Conservation (phyloP, 1,140 invertebrate species). For the Listronotus bonariensis region DNA sequence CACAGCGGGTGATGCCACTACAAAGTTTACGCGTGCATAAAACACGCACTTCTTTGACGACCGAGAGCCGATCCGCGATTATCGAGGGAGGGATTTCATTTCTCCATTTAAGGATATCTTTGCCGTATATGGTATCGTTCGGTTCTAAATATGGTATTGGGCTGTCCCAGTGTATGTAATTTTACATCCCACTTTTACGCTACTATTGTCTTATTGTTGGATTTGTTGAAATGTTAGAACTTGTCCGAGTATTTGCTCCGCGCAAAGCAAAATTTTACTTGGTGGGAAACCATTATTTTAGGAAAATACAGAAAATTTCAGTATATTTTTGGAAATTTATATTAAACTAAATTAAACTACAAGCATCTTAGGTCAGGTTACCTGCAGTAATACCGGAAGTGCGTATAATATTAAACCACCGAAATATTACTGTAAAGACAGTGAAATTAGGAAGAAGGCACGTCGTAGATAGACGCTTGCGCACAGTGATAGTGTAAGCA, state of each 20-base stretch:
- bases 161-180: constrained; percentile 61
- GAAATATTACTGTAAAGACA: neutral
- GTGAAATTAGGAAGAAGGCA: constrained; percentile 25
- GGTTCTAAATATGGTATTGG: constrained; percentile 76
- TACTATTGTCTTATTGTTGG: constrained; percentile 25
- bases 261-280: constrained; percentile 13
- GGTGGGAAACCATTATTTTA: constrained; percentile 1
- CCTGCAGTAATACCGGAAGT: constrained; percentile 40
- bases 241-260: neutral
- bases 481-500: constrained; percentile 46
- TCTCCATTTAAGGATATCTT: constrained; percentile 73
- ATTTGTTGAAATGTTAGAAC: constrained; percentile 4
- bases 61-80: constrained; percentile 41
- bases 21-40: constrained; percentile 10
- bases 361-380: constrained; percentile 48
- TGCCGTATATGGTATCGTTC: constrained; percentile 73
- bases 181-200: constrained; percentile 57
- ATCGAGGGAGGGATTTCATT: constrained; percentile 67
- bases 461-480: constrained; percentile 57
- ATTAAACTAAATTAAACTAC: constrained; percentile 34
- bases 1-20: constrained; percentile 24
- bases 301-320: constrained; percentile 18
- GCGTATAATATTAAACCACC: constrained; percentile 23
- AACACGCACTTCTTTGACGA: constrained; percentile 36
- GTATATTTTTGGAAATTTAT: constrained; percentile 37